Conservation (phyloP, 2,888 invertebrate species). For the Sericinus montela region DNA sequence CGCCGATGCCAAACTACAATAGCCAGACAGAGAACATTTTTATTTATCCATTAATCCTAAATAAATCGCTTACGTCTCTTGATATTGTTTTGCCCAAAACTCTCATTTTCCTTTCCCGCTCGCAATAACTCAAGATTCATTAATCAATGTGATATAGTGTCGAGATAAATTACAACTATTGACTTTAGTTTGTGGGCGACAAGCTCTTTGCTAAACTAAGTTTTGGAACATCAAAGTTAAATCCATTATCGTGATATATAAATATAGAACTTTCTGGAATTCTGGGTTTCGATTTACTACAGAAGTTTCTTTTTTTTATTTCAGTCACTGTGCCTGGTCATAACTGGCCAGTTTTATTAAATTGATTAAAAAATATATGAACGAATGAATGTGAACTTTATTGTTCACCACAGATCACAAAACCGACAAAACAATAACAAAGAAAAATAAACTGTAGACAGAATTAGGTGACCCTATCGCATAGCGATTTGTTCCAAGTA, state of each 20-base stretch:
- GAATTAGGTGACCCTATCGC: too few species aligned
- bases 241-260: neutral
- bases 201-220: neutral
- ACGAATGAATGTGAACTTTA: too few species aligned
- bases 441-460: too few species aligned
- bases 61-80: neutral
- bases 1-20: too few species aligned
- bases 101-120: neutral
- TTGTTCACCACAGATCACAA: too few species aligned
- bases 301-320: neutral
- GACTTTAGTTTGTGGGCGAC: neutral
- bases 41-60: neutral
- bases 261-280: neutral
- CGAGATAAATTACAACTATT: conserved; percentile 1
- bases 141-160: conserved; percentile 6
- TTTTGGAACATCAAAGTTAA: neutral
- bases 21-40: too few species aligned
- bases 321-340: neutral
- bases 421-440: too few species aligned
- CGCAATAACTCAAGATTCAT: conserved; percentile 2
- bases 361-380: too few species aligned
- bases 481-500: too few species aligned
- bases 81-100: neutral
- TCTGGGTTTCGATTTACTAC: neutral
- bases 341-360: neutral